phyloP scores from a whole-genome alignment of 2,888 invertebrate genomes.

The Nemurella pictetii region DNA sequence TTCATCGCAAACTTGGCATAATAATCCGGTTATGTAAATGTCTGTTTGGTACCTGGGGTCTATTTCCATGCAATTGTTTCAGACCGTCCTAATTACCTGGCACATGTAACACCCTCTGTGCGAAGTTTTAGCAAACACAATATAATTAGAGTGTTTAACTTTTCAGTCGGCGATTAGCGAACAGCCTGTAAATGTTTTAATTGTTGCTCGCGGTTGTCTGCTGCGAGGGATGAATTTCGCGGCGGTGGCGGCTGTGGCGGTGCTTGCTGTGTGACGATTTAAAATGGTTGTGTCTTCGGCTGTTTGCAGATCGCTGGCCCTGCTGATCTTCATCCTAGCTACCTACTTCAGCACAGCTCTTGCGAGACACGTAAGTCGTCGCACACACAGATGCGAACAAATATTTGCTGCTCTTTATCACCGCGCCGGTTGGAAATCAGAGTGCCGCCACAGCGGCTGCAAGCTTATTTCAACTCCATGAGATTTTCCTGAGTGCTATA shows the following conservation, averaged over 20 bases:
- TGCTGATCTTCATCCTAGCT: conserved; percentile 61
- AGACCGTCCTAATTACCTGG: conserved; percentile 14
- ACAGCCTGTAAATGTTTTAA: neutral
- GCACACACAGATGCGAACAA: neutral
- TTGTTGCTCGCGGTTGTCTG: neutral
- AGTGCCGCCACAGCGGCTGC: too few relatives aligned
- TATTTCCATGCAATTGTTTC: conserved; percentile 1
- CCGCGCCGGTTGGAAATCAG: too few relatives aligned
- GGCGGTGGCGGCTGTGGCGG: neutral
- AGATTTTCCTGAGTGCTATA: too few relatives aligned
- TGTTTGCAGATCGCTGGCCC: conserved; percentile 65
- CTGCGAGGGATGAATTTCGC: neutral
- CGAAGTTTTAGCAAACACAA: neutral
- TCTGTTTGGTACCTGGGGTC: neutral
- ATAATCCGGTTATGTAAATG: neutral
- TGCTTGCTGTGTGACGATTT: neutral
- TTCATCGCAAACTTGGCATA: neutral
- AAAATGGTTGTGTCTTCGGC: conserved; percentile 42
- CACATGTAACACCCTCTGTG: conserved; percentile 1
- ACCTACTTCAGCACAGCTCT: conserved; percentile 57
- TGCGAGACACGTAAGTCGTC: conserved; percentile 63
- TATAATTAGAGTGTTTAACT: neutral
- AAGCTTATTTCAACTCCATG: too few relatives aligned
- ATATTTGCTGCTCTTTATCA: neutral
- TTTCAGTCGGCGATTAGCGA: neutral